phyloP scores from a whole-genome alignment of 2,797 vertebrate species.

The Silurus lanzhouensis region DNA sequence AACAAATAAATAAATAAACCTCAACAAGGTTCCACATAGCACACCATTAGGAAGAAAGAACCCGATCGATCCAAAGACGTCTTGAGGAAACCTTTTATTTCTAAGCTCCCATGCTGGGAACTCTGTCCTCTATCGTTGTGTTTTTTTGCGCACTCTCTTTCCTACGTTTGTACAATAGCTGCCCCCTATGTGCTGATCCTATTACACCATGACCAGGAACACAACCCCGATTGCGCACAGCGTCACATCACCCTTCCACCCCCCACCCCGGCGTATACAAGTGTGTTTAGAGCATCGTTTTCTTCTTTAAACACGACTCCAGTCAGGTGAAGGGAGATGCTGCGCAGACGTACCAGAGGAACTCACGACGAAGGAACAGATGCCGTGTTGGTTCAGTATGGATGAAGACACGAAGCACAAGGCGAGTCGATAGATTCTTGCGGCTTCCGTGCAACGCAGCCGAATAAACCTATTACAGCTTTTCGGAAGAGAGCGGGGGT shows the following conservation, averaged over 20 bases:
- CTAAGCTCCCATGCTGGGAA: not conserved
- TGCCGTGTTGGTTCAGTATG: not conserved
- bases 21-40: not conserved
- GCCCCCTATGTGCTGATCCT: slow-evolving; percentile 62
- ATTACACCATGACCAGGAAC: slow-evolving; percentile 68
- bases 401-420: slow-evolving; percentile 25
- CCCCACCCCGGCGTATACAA: slow-evolving; percentile 32
- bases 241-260: not conserved
- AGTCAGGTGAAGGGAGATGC: slow-evolving; percentile 45
- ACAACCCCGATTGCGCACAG: slow-evolving; percentile 52
- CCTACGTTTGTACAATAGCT: slow-evolving; percentile 43
- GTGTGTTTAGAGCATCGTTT: slow-evolving; percentile 48
- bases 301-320: slow-evolving; percentile 44
- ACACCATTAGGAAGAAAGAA: not conserved
- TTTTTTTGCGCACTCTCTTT: slow-evolving; percentile 3
- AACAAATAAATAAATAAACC: not conserved
- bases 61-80: not conserved
- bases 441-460: slow-evolving; percentile 20
- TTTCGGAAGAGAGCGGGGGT: slow-evolving; percentile 28
- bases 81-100: slow-evolving; percentile 4
- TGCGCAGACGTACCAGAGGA: not conserved
- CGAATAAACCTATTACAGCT: slow-evolving; percentile 51
- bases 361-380: not conserved
- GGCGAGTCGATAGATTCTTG: slow-evolving; percentile 38
- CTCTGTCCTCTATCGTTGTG: not conserved